Base-by-base conservation (phyloP, 2,888 invertebrate species). In the Leptinotarsa haldemani region DNA sequence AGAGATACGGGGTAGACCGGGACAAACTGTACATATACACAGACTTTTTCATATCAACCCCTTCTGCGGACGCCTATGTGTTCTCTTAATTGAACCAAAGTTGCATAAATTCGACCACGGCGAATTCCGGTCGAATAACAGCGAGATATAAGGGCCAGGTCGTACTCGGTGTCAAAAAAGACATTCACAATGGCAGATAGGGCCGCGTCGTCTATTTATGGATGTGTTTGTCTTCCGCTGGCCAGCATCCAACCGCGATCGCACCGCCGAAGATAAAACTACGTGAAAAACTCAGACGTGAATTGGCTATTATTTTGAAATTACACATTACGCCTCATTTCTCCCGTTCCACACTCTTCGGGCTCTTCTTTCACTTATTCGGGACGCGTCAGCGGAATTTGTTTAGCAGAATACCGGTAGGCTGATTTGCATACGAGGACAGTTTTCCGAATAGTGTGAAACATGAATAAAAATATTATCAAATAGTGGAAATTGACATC, bases 141-240 rank as follows among this genome's bases (percentile, higher is more conserved):
- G 20, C 40, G 13, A 68, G 52, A 68, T 56, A 56, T 68, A 68
- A 58, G 56, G 68, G 16, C 56, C 50, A 47, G 79, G 79, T 77
- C 79, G 79, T 74, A 69, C n/a, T 50, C 65, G 79, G 81, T 81
- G 82, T 82, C 79, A 80, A 74, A 80, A 80, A 79, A 79, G 80
- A 79, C 84, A 82, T 82, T 83, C 82, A 80, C 82, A 80, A 80
- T 81, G 82, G 80, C 77, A 83, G 74, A 77, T 83, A 83, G 79
- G 80, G 77, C 79, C 78, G 80, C 82, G 80, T 82, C 81, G 80
- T 82, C 82, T 84, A 84, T 84, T 84, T 84, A 84, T 84, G 83
- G 81, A 78, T 80, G 80, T 85, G 84, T 85, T 85, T 84, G 85
- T 85, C 84, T 84, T 84, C 76, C 77, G 78, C 79, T 84, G 84